A percentile compares a stretch with the other conserved stretches of the same genome.
Conservation (phyloP, 92 coral and sea anemone species). For the Diadumene lineata region DNA sequence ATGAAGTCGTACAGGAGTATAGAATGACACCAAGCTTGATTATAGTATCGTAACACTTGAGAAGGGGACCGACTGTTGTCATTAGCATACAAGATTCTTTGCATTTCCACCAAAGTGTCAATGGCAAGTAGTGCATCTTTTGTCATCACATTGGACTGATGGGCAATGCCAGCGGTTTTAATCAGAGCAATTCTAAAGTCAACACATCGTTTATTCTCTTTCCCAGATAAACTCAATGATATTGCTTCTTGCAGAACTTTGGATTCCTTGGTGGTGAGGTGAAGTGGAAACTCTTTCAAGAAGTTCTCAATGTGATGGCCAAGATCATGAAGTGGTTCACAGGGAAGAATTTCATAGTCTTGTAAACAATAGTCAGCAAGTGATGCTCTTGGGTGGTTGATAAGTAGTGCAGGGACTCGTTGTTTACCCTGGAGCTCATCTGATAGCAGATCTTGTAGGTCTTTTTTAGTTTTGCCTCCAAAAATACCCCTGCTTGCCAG, state of each 20-base stretch:
- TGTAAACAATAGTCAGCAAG: constrained; percentile 18
- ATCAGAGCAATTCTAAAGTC: constrained; percentile 30
- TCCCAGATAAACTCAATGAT: constrained; percentile 22
- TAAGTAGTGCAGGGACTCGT: constrained; percentile 51
- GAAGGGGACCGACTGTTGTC: constrained; percentile 48
- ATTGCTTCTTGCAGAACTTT: constrained; percentile 23
- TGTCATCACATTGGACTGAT: constrained; percentile 16
- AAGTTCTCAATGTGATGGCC: constrained; percentile 53
- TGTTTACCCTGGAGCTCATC: constrained; percentile 26
- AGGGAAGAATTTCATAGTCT: constrained; percentile 50
- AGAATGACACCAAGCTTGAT: constrained; percentile 58
- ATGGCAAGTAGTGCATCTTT: constrained; percentile 11
- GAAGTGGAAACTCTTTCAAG: constrained; percentile 32
- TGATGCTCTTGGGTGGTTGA: constrained; percentile 23
- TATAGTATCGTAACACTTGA: constrained; percentile 52
- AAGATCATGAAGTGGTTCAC: constrained; percentile 26
- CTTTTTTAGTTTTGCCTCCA: constrained; percentile 34
- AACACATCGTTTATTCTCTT: constrained; percentile 39
- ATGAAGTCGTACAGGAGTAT: constrained; percentile 33
- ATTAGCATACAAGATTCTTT: constrained; percentile 41
- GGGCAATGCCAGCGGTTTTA: constrained; percentile 26
- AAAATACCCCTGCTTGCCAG: constrained; percentile 24
- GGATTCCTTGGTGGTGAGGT: constrained; percentile 13
- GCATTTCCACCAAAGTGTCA: constrained; percentile 42
- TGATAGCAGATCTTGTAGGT: constrained; percentile 19